Evolutionary conservation across 2,113 vertebrate genomes (phyloP), one percentile per base, ranked within the genome.

Genomic region (Neodontobutis hainanensis): DNA sequence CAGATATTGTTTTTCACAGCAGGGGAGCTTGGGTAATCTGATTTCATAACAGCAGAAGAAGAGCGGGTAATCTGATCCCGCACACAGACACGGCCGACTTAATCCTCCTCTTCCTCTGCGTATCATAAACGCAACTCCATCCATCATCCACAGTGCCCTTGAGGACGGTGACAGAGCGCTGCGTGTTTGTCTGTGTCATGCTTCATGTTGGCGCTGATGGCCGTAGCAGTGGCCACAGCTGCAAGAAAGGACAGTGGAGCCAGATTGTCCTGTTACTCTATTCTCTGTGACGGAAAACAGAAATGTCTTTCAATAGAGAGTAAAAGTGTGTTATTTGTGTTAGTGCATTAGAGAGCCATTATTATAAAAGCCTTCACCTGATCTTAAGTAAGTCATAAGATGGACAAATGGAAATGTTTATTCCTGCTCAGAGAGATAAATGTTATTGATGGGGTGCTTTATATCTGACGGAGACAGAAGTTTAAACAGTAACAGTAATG

Each of bases 41-140:
- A 89, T 91, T 92, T 91, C 76, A 84, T 88, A 90, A 90, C 82
- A 78, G 78, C 70, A 81, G 86, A 87, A 85, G 78, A 87, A 83
- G 83, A 81, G 72, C 61, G 69, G 35, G 80, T 89, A 89, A 90
- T 91, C 89, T 88, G 83, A 86, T 75, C 86, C 80, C 61, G 69
- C 75, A 77, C 78, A 78, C 68, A 75, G 63, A 75, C 68, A 69
- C 58, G 44, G 75, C 70, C 59, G 60, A 70, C 59, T 47, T 90
- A 90, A 89, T 88, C 87, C 78, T 11, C 73, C 12, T 46, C 75
- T 81, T 87, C 75, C 83, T 75, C 47, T 66, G 78, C 64, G 81
- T 77, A 68, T 86, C 77, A 80, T 85, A 74, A 85, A 80, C 74
- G 68, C 56, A 70, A 58, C 38, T 36, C 60, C 55, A 50, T 32